These are phyloP conservation scores for Pterophyllum scalare DNA, from an alignment of 2,113 vertebrate genomes.

Conservation along the genomic window DNA sequence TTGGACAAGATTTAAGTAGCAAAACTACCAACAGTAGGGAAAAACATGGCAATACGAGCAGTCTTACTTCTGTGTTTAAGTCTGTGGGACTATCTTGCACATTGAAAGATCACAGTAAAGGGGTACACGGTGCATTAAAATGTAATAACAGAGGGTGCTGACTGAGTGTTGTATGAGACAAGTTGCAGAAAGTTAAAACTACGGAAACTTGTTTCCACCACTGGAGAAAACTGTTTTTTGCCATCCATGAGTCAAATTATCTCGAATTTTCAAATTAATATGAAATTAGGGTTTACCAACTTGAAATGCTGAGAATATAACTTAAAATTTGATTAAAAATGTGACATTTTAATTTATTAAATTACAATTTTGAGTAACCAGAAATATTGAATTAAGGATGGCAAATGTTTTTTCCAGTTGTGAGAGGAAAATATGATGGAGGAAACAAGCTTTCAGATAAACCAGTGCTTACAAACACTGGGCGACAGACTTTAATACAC, in stretches of 20 bases:
- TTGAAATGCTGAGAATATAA: background rate
- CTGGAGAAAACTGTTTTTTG: background rate
- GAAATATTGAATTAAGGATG: too few species aligned
- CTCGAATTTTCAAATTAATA: accelerated
- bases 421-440: too few species aligned
- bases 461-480: background rate
- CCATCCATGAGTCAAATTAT: background rate
- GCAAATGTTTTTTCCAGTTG: too few species aligned
- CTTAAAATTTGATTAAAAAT: too few species aligned
- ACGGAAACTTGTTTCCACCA: background rate
- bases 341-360: background rate
- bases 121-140: background rate
- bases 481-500: too few species aligned
- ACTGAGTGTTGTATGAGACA: background rate
- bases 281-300: background rate
- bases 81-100: background rate
- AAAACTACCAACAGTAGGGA: too few species aligned
- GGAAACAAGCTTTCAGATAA: background rate
- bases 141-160: background rate
- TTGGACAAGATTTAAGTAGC: too few species aligned
- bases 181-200: background rate
- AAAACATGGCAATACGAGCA: too few species aligned
- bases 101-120: background rate
- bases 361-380: background rate
- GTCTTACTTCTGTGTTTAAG: background rate